Evolutionary conservation across 2,888 invertebrate species (phyloP), one percentile per base, ranked within the genome.

Genomic region (Drosophila siamana): DNA sequence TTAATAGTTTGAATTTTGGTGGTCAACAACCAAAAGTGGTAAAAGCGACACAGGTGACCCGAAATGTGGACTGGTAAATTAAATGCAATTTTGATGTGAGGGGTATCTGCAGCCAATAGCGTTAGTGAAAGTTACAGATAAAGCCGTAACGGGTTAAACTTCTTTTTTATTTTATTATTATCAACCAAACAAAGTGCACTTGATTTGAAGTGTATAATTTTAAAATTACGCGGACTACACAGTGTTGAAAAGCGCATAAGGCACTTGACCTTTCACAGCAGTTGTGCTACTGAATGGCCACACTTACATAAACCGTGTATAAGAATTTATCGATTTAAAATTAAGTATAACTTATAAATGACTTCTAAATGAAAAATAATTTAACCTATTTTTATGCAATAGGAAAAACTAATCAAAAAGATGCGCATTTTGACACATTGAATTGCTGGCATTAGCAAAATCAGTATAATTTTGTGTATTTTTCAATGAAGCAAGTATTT

Each of bases 101-200:
- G 11, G 13, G 41, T 40, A 63, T 6, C 30, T 44, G 33, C 9
- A 26, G 40, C 24, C 44, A 46, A 30, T 62, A 16, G 8, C 15
- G 57, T 68, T 76, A 67, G 74, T 65, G 57, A 76, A 85, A 85
- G 79, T 78, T 33, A 67, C 22, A 33, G 47, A 38, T 28, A 28
- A 33, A 43, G 4, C 19, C n/a, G 24, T 24, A 40, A 38, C 28
- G 15, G 2, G 16, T 30, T 44, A 4, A 11, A 11, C 28, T 15
- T 38, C 30, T 6, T 36, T 46, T 46, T 19, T 36, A 11, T 56
- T 65, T 26, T 4, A n/a, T 57, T 59, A 15, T 64, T 80, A 86
- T 86, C 75, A 80, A 84, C 65, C 84, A 84, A 78, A 86, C 69
- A 71, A 63, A 28, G 9, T 36, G 19, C 16, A 15, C 13, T 46